Base-by-base conservation (phyloP, 1,140 invertebrate species). In the Cotesia vestalis region DNA sequence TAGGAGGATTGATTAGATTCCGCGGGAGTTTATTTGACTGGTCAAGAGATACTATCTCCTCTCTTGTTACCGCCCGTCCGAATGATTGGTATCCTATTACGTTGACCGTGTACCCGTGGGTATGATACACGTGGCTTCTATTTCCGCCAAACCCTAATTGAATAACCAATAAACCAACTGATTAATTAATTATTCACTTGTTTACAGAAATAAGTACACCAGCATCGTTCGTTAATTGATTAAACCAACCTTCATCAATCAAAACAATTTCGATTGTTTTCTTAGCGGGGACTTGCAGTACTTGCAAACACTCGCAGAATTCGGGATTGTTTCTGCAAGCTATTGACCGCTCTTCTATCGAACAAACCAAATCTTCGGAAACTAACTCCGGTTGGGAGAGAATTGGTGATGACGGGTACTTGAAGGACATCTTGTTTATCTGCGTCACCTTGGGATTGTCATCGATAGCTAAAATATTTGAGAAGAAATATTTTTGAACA, bases 1-100 rank as follows among this genome's bases (percentile, higher is more conserved):
- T 72, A 0, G 73, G 69, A 4, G 79, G 77, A 73, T 79, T 73
- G 6, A 80, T 55, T 4, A 87, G 74, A 73, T 88, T 88, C 59
- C 86, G 77, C 17, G 73, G 53, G 12, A 90, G 79, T 9, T 80
- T 73, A 14, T 86, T 85, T 38, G 81, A 74, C 1, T 62, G 57
- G 57, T 89, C 82, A 52, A 88, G 67, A 12, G 66, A 60, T 20
- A 76, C 62, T 36, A 81, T 72, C 17, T 79, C 73, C 9, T 78
- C 60, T 71, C 75, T 80, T 5, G 62, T 75, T 20, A 83, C 74
- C 8, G 81, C 74, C 1, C n/a, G 40, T 35, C 73, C 53, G 36
- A 81, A 81, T 57, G 38, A 76, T 0, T 53, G 52, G 12, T 66
- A 51, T 53, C 74, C 78, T 12, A 81, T 11, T 8, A 83, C 59